Evolutionary conservation across 2,888 invertebrate species (phyloP), one percentile per base, ranked within the genome.

Genomic region (Notocelia uddmanniana): DNA sequence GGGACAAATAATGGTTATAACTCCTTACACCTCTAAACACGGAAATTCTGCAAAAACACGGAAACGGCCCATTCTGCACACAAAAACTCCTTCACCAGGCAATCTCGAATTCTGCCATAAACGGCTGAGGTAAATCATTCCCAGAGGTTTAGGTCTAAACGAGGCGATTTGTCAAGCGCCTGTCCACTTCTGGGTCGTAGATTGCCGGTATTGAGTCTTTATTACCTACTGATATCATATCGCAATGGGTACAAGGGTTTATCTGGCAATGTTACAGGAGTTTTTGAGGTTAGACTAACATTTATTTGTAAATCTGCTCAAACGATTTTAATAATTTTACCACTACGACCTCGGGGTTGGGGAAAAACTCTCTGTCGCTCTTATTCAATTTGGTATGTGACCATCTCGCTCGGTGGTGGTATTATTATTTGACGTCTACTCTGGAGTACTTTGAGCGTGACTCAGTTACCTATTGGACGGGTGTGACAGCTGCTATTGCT

Each of bases 91-190:
- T 31, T 52, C 52, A 21, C 52, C 52, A 6, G 23, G 37, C 23
- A 37, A 34, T 37, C 11, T n/a, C 19, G 37, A 37, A 64, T 54
- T 8, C 18, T 6, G 48, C 23, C 18, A 37, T 37, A 57, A 48
- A 60, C 8, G 19, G 54, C 31, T 18, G 19, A 50, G 60, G 52
- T 60, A 69, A 69, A 69, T 69, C 63, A 69, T 48, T n/a, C 34
- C 21, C 13, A 19, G n/a, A 15, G 45, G 57, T 45, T 67, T 10
- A 6, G 57, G 31, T 34, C 58, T 31, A 50, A 58, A 50, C 18
- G 34, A 31, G 48, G 34, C 37, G 52, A 70, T 64, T 70, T 70
- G 64, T 70, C 57, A 50, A 37, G 15, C 34, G 57, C 2, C 23
- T 58, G 48, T 19, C 26, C 50, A 58, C 54, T 19, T 50, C 13